Evolutionary conservation across 2,888 invertebrate species (phyloP), one percentile per base, ranked within the genome.

Genomic region (Eristalis tenax): DNA sequence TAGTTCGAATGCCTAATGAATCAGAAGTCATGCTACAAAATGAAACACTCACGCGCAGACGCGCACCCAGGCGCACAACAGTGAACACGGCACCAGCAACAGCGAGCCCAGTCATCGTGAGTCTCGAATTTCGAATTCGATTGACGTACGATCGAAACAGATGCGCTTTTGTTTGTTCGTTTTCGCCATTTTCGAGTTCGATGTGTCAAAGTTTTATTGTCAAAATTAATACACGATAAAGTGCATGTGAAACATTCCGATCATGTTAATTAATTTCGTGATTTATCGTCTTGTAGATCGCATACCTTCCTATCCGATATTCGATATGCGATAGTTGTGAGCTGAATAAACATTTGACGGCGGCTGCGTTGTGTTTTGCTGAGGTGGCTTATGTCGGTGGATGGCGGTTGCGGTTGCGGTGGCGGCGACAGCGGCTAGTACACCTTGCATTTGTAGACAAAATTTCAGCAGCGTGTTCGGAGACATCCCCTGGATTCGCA

Each of bases 221-320:
- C 75, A 65, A 85, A 75, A 56, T 78, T 73, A 74, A 87, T 83
- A 83, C 82, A 82, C 70, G 76, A 82, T 26, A 76, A 81, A 87
- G 50, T 73, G 79, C 83, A 87, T 83, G 83, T 87, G 87, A 83
- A 87, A 87, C 87, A 87, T 87, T 80, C 87, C 87, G 87, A 80
- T 87, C 87, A 87, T 87, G 87, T 83, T 83, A 87, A 83, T 80
- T 83, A 73, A 76, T 71, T 73, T 83, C 87, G 87, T 87, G 87
- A 87, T 87, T 83, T 87, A 87, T 87, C 38, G 61, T 35, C 79
- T 40, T 83, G 68, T 74, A 77, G 23, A 43, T 74, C 64, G 63
- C 59, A 76, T 61, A 80, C 50, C 50, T 50, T 50, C 50, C 50
- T 50, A 50, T 18, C 50, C 50, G 81, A 81, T 77, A 78, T 57